Evolutionary conservation across 2,888 invertebrate genomes (phyloP), one percentile per base, ranked within the genome.

Genomic region (Matsumyia berberina): DNA sequence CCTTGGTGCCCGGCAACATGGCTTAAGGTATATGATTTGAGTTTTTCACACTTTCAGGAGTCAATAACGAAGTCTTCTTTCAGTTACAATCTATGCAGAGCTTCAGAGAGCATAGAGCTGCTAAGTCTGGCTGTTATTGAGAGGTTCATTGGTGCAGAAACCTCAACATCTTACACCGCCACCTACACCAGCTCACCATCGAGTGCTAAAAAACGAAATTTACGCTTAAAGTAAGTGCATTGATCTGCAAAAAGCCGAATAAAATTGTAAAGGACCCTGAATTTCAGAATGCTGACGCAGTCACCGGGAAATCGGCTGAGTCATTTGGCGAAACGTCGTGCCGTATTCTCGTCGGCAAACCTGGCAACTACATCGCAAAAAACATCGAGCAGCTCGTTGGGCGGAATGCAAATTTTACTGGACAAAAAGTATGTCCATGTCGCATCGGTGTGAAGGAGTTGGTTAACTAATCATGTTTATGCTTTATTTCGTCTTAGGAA

Each of bases 261-360:
- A 5, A 5, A 19, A 8, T 29, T 24, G 0, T 5, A 5, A 57
- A 15, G 7, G 4, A 15, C 5, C 11, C 5, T 9, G 2, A 15
- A 6, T 19, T 73, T 1, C 51, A 91, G 92, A 76, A 89, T 89
- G 82, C 89, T 92, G 33, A 92, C 92, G 4, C 92, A 95, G 89
- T 96, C 96, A 1, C 96, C 96, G 0, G 96, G 96, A 0, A 94
- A 95, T 79, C 93, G 96, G 5, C 91, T 96, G 15, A 96, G 95
- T 77, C 96, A 96, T 89, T 92, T 96, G 88, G 96, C 96, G 0
- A 94, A 94, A 70, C 93, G 96, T 6, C 93, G 96, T 62, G 95
- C 95, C 87, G 94, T 95, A 1, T 96, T 96, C 90, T 96, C 95
- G 70, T 96, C 95, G 53, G 95, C 95, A 0, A 94, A 93, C 90